These are phyloP conservation scores for Mesodorylaimus sp. DNA, from an alignment of 2,888 invertebrate genomes.

Conservation along the genomic window DNA sequence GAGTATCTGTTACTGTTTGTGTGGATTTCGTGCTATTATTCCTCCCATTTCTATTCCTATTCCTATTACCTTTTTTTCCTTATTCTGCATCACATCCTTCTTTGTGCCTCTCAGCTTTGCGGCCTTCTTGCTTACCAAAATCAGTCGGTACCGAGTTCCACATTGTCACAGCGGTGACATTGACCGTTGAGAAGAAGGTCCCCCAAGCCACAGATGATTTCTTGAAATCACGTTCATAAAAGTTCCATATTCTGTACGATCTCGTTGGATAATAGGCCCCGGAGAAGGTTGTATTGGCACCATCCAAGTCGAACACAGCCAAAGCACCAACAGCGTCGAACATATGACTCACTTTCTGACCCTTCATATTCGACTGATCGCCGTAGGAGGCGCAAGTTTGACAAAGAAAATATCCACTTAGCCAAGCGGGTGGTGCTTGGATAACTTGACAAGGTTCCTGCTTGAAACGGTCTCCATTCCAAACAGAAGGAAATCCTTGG, in stretches of 20 bases:
- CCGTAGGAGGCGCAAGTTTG: conserved; percentile 28
- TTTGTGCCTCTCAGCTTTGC: too few relatives aligned
- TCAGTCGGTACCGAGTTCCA: conserved; percentile 21
- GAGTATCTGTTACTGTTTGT: too few relatives aligned
- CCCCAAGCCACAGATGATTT: conserved; percentile 12
- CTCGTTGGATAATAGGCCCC: conserved; percentile 27
- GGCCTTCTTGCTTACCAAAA: too few relatives aligned
- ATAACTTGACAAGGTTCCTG: background rate
- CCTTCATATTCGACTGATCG: conserved; percentile 20
- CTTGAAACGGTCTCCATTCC: conserved; percentile 9
- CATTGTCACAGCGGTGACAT: conserved; percentile 23
- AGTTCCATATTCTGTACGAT: conserved; percentile 29
- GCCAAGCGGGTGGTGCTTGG: background rate
- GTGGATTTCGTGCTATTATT: too few relatives aligned
- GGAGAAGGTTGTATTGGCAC: conserved; percentile 24
- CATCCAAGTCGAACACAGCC: conserved; percentile 24
- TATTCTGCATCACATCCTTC: too few relatives aligned
- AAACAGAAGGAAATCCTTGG: conserved; percentile 4
- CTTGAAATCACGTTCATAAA: conserved; percentile 26
- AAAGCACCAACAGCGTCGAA: conserved; percentile 28
- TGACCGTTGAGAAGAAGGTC: conserved; percentile 27
- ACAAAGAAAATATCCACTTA: conserved; percentile 28
- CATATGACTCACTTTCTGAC: conserved; percentile 25
- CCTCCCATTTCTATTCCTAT: too few relatives aligned
- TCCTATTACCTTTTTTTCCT: too few relatives aligned